phyloP scores from a whole-genome alignment of 1,140 invertebrate genomes.

The Pseudomyrmex dendroicus region DNA sequence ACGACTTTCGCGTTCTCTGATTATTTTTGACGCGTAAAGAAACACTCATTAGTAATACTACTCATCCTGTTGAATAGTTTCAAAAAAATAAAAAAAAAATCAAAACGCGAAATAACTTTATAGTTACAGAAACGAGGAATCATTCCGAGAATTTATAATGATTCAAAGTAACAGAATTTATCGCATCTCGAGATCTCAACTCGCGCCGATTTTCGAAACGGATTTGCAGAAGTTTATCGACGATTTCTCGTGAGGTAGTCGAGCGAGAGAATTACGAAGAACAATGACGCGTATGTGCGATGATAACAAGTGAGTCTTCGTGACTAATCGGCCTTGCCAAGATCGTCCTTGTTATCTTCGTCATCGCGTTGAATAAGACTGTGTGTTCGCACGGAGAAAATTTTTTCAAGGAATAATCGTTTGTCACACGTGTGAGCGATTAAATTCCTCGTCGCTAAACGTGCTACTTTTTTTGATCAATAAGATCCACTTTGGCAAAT shows the following conservation, averaged over 20 bases:
- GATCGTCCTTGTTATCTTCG: constrained; percentile 72
- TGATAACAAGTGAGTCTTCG: constrained; percentile 64
- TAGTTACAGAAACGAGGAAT: background rate
- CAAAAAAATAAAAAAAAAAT: too few relatives aligned
- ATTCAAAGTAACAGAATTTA: background rate
- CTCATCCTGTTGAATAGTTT: too few relatives aligned
- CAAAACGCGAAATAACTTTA: too few relatives aligned
- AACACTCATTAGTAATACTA: background rate
- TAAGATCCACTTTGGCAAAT: background rate
- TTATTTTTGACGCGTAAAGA: background rate
- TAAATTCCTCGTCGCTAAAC: background rate
- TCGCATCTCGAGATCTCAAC: background rate
- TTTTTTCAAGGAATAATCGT: constrained; percentile 1
- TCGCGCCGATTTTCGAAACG: constrained; percentile 14
- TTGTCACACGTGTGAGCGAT: background rate
- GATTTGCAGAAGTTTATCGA: constrained; percentile 5
- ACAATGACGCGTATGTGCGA: constrained; percentile 68
- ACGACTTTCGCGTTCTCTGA: background rate
- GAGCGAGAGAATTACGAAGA: constrained; percentile 63
- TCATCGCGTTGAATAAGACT: constrained; percentile 51
- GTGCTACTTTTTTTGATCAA: background rate
- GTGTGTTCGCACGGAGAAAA: background rate
- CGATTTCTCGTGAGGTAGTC: background rate
- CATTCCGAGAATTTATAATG: background rate
- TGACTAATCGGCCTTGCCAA: constrained; percentile 69